phyloP scores from a whole-genome alignment of 2,888 invertebrate species.

The Syrphus vitripennis region DNA sequence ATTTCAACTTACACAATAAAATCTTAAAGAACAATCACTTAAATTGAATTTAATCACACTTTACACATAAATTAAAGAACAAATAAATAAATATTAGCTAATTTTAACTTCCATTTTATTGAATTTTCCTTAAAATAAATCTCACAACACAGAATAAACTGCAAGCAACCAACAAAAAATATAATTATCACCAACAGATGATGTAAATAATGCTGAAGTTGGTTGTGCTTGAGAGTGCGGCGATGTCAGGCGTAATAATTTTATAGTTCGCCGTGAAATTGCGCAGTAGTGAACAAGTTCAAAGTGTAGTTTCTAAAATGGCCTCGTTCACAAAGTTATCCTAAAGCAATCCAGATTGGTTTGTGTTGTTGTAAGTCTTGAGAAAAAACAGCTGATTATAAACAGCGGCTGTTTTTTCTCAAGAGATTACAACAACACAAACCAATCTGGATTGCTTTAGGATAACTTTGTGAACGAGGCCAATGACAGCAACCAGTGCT shows the following conservation, averaged over 20 bases:
- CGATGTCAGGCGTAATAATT: background rate
- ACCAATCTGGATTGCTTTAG: too few relatives aligned
- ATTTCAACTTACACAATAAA: background rate
- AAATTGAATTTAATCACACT: background rate
- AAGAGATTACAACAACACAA: too few relatives aligned
- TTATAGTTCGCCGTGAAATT: background rate
- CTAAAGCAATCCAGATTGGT: too few relatives aligned
- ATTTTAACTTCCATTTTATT: conserved; percentile 13
- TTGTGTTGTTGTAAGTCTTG: too few relatives aligned
- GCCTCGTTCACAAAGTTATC: too few relatives aligned
- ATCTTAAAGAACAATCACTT: background rate
- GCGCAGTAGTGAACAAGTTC: background rate
- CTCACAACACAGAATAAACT: conserved; percentile 8
- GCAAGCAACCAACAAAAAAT: background rate
- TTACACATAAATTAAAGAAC: background rate
- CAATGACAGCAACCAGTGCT: background rate
- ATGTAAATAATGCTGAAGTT: conserved; percentile 69
- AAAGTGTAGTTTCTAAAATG: background rate
- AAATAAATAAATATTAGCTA: background rate
- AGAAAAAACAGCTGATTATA: too few relatives aligned
- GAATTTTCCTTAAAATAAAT: background rate
- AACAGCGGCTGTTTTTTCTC: too few relatives aligned
- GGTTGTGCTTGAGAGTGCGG: background rate
- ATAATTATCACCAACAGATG: conserved; percentile 41
- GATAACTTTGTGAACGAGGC: too few relatives aligned